A percentile compares a stretch with the other conserved stretches of the same genome.
These are phyloP conservation scores for Ostrea edulis DNA, from an alignment of 1,140 invertebrate species.

Conservation along the genomic window DNA sequence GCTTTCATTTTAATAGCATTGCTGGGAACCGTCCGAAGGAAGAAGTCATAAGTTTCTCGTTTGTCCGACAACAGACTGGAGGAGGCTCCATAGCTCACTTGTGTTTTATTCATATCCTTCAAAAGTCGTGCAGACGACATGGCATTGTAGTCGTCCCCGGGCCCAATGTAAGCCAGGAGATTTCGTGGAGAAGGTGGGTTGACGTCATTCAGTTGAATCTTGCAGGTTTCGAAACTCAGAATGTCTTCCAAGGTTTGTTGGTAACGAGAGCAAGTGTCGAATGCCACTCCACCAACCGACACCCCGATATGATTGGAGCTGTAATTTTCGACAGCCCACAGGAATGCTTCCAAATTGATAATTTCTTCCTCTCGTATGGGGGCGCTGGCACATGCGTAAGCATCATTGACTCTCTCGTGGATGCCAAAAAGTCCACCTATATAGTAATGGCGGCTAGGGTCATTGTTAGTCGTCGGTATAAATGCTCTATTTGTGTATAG, in stretches of 20 bases:
- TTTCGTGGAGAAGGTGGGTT: conserved; percentile 58
- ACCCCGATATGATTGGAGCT: conserved; percentile 38
- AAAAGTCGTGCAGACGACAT: conserved; percentile 57
- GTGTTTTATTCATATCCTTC: conserved; percentile 63
- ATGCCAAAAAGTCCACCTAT: conserved; percentile 70
- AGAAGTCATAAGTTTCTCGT: conserved; percentile 57
- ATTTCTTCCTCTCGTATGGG: conserved; percentile 56
- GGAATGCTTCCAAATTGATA: conserved; percentile 70
- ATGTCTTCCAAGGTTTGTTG: conserved; percentile 68
- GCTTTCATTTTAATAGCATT: conserved; percentile 53
- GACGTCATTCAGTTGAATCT: conserved; percentile 55
- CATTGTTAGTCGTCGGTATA: conserved; percentile 4
- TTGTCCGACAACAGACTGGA: conserved; percentile 54
- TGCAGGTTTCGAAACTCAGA: conserved; percentile 66
- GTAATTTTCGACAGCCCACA: conserved; percentile 70
- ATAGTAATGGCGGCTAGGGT: conserved; percentile 62
- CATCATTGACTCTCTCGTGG: conserved; percentile 57
- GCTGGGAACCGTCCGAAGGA: conserved; percentile 66
- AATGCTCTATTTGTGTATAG: conserved; percentile 51
- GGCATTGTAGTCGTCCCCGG: conserved; percentile 60
- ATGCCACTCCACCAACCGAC: conserved; percentile 66
- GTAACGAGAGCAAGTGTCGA: conserved; percentile 66
- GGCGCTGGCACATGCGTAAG: conserved; percentile 58
- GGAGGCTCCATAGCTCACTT: conserved; percentile 63
- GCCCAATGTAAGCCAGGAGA: conserved; percentile 66